Base-by-base conservation (phyloP, 2,888 invertebrate species). In the Scelioninae gen. 1 region DNA sequence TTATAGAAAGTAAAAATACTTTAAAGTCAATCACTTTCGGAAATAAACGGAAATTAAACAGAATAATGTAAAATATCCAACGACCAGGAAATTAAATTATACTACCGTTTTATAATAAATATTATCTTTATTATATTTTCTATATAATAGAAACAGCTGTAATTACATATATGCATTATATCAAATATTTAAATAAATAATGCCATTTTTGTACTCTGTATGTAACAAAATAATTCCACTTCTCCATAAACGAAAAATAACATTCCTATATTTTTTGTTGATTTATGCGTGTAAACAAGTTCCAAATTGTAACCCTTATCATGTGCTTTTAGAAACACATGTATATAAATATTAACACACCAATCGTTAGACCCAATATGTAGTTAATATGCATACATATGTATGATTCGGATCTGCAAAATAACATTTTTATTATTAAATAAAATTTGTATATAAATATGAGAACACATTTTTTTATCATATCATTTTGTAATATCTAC, bases 341-440 rank as follows among this genome's bases (percentile, higher is more conserved):
- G 16, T 58, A 71, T 29, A 58, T 6, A 34, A 71, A 71, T 29
- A 58, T 56, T 6, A 71, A 5, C 23, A 71, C n/a, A 0, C 69
- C 69, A 49, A 71, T 38, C 15, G 58, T 10, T 23, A 71, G n/a
- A 11, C 68, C 68, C 0, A 69, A 23, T 9, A 69, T 32, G 16
- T 69, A 69, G 31, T 69, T 69, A 5, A 69, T 32, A 32, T 69
- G 68, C 16, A 69, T 69, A 47, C n/a, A 34, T 31, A 40, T 43
- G 13, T 55, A 13, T 10, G 53, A 31, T 15, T 68, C 55, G 7
- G 43, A 34, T 56, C 68, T 69, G 47, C 0, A 66, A 66, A n/a
- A 53, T 5, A 51, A 51, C 5, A n/a, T 34, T 23, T 23, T 1
- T 23, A 23, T 23, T 23, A 23, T 2, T 23, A 23, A 23, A 23